Conservation (phyloP, 2,888 invertebrate genomes). For the Hemicrepidius hirtus region DNA sequence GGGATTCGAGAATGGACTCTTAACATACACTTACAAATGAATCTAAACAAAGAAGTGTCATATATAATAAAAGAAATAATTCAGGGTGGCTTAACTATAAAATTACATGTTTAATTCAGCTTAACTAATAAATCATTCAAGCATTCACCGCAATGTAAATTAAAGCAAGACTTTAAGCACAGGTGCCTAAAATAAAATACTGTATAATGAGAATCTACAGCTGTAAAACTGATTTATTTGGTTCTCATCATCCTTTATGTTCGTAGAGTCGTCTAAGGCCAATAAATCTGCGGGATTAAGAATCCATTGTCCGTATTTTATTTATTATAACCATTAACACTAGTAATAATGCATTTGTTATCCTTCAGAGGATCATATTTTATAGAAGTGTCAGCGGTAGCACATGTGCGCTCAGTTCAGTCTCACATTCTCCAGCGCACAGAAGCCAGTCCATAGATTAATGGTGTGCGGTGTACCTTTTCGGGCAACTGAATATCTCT, state of each 20-base stretch:
- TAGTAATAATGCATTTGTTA: conserved; percentile 73
- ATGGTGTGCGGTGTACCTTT: conserved; percentile 70
- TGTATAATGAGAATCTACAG: conserved; percentile 58
- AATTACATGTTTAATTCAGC: conserved; percentile 32
- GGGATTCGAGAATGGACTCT: background rate
- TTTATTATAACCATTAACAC: conserved; percentile 73
- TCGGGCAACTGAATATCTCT: conserved; percentile 69
- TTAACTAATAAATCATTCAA: conserved; percentile 42
- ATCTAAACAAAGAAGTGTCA: conserved; percentile 4
- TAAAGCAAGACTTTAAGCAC: conserved; percentile 49
- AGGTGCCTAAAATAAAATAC: conserved; percentile 59
- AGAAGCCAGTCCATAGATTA: conserved; percentile 68
- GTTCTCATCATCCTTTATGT: conserved; percentile 67
- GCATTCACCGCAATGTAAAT: conserved; percentile 49
- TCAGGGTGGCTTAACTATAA: conserved; percentile 17
- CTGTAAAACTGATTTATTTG: conserved; percentile 60
- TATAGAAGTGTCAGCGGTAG: conserved; percentile 68
- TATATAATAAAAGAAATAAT: conserved; percentile 16
- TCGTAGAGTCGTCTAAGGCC: conserved; percentile 57
- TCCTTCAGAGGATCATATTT: conserved; percentile 72
- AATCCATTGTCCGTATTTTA: conserved; percentile 72
- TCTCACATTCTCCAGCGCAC: conserved; percentile 58
- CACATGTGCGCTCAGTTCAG: conserved; percentile 66
- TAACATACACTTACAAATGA: background rate
- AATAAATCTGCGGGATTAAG: conserved; percentile 72